Base-by-base conservation (phyloP, 2,888 invertebrate species). In the Meiosimyza decipiens region DNA sequence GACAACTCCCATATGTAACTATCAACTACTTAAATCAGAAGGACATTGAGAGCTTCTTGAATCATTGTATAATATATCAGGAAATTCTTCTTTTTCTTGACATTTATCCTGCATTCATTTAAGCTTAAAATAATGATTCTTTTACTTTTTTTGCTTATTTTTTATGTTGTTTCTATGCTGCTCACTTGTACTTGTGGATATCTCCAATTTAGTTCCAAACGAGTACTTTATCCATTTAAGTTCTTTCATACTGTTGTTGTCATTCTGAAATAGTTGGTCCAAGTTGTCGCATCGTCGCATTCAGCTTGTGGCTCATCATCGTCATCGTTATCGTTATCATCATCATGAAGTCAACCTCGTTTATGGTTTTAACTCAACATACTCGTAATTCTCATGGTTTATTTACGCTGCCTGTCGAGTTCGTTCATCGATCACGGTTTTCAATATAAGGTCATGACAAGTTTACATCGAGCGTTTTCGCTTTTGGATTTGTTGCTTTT, bases 401-500 rank as follows among this genome's bases (percentile, higher is more conserved):
- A 13, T 50, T 12, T 64, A 18, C 12, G 16, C 18, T 63, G 28
- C 28, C 28, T 28, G 16, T 47, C 40, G 63, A 15, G 49, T 47
- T 13, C 66, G 66, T 66, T 54, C 66, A 66, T 66, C 66, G 66
- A 66, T 66, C 66, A 66, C 66, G 67, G 18, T 67, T 47, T 40
- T 66, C 67, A 67, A 55, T 67, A 55, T 67, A 67, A 67, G 67
- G 67, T 57, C 67, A 67, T 67, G 67, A 57, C 67, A 49, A 67
- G 67, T 55, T 67, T 66, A 40, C 9, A 40, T 40, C 40, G 40
- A 40, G 40, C 6, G 40, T 40, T 64, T 64, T 16, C 4, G 7
- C 28, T 57, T 57, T 28, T 60, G 15, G n/a, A n/a, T n/a, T 12
- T n/a, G 49, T 12, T 51, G 51, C 2, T 6, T 50, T 47, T n/a